phyloP scores from a whole-genome alignment of 2,113 vertebrate species.

The Triplophysa dalaica region DNA sequence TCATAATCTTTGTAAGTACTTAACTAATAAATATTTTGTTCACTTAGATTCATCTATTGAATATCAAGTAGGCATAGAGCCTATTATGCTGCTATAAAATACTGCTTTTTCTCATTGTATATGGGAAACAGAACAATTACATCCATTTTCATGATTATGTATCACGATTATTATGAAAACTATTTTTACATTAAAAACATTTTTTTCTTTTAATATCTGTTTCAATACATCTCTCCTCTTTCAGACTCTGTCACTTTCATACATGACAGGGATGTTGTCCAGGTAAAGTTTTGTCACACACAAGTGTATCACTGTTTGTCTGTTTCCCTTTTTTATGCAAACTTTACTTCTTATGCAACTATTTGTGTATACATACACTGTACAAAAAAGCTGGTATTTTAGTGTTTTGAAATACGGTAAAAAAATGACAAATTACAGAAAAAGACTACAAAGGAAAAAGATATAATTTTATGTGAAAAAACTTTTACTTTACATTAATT shows the following conservation, averaged over 20 bases:
- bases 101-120: no score
- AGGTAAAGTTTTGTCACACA: conserved; percentile 77
- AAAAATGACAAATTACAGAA: no score
- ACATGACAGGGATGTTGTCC: conserved; percentile 92
- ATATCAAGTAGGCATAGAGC: not conserved
- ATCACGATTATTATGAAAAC: not conserved
- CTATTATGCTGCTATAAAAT: no score
- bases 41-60: not conserved
- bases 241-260: conserved; percentile 92
- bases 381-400: no score
- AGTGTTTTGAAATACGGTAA: no score
- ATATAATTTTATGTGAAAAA: no score
- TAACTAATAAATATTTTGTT: not conserved
- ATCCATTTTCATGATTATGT: not conserved
- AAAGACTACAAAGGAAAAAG: no score
- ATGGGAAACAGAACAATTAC: not conserved
- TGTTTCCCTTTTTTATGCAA: not conserved
- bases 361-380: no score
- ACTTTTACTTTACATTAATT: no score
- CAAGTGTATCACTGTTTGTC: not conserved
- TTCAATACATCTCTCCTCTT: conserved; percentile 46
- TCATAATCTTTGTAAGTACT: conserved; percentile 87
- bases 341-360: no score
- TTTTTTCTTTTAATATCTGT: not conserved
- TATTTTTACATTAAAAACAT: not conserved